Evolutionary conservation across 2,797 vertebrate species (phyloP).

Genomic region (Xenopus petersii): DNA sequence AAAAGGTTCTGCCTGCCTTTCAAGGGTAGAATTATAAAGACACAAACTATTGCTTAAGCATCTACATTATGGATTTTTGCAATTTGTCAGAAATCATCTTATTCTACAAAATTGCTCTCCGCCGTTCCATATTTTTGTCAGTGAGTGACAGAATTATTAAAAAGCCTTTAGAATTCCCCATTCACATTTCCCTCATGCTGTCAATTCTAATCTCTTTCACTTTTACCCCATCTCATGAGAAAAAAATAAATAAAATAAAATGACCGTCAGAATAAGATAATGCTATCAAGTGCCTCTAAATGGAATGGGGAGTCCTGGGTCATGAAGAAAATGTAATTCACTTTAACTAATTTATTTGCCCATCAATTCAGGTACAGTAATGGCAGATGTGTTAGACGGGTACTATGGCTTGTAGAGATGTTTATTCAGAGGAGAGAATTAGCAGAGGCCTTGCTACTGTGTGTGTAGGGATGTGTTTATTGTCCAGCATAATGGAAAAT

Average conservation of each 20-base stretch:
- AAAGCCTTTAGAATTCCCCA: constrained; percentile 15
- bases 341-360: constrained; percentile 13
- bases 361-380: constrained; percentile 26
- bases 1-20: too few species aligned
- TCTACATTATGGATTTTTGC: too few species aligned
- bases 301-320: constrained; percentile 6
- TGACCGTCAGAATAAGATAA: constrained; percentile 23
- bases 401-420: too few species aligned
- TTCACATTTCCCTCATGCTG: constrained; percentile 8
- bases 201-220: constrained; percentile 30
- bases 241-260: background rate
- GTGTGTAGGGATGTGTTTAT: too few species aligned
- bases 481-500: too few species aligned
- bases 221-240: background rate
- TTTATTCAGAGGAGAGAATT: too few species aligned
- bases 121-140: constrained; percentile 11
- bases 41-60: too few species aligned
- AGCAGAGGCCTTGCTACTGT: too few species aligned
- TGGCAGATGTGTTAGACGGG: constrained; percentile 10
- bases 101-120: too few species aligned
- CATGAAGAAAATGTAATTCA: constrained; percentile 27
- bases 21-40: too few species aligned
- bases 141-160: constrained; percentile 5
- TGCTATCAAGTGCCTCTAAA: constrained; percentile 17
- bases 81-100: too few species aligned